Evolutionary conservation across 2,113 vertebrate genomes (phyloP).

Genomic region (Eudyptes chrysolophus): DNA sequence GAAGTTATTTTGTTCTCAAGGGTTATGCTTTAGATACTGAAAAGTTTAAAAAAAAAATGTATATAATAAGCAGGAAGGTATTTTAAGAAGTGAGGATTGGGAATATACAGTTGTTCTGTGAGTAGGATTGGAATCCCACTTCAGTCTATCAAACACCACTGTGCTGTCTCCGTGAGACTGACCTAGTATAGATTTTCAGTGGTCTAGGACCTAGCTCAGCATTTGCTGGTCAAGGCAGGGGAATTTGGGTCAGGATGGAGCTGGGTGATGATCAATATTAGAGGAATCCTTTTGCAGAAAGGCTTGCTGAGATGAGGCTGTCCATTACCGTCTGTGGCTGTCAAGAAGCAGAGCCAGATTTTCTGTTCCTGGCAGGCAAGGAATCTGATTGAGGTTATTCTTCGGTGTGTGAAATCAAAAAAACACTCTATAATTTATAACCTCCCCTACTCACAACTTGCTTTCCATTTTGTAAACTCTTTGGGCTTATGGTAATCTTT

Average conservation of each 20-base stretch:
- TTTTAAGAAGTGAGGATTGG: neutral
- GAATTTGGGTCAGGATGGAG: neutral
- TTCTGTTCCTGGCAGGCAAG: neutral
- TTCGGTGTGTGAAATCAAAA: neutral
- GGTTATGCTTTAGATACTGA: neutral
- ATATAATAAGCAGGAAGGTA: neutral
- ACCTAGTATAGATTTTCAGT: neutral
- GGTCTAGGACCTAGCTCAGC: neutral
- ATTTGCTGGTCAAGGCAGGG: neutral
- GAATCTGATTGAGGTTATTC: neutral
- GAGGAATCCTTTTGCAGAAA: neutral
- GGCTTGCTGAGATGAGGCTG: neutral
- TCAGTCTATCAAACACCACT: rapidly evolving
- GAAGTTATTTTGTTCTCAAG: neutral
- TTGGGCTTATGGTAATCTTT: neutral
- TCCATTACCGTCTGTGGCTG: neutral
- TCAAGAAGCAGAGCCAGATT: neutral
- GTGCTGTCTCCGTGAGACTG: neutral
- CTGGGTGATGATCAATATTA: neutral
- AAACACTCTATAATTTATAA: constrained; percentile 3
- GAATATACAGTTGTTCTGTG: neutral
- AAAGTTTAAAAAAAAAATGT: neutral
- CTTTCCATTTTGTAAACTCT: neutral
- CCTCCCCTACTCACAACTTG: neutral
- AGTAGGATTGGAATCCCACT: neutral